phyloP scores from a whole-genome alignment of 2,888 invertebrate genomes.

The Gonocerus acuteangulatus region DNA sequence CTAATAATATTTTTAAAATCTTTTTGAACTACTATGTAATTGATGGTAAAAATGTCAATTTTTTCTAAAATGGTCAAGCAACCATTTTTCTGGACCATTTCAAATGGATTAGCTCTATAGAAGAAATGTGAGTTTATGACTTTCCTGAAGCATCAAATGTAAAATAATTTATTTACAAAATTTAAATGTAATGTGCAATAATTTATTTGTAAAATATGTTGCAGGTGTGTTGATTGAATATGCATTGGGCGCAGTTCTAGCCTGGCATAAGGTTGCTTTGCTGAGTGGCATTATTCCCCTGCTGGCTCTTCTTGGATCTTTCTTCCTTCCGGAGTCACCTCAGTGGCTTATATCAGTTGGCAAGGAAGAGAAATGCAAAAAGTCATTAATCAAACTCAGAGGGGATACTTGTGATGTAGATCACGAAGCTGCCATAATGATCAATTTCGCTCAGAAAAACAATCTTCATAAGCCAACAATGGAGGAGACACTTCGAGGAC shows the following conservation, averaged over 20 bases:
- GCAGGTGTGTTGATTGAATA: conserved; percentile 40
- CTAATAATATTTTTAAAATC: no score
- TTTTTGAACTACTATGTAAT: no score
- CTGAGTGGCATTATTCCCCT: conserved; percentile 56
- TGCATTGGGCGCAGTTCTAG: conserved; percentile 46
- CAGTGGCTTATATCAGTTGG: conserved; percentile 59
- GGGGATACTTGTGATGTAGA: conserved; percentile 56
- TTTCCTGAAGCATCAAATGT: no score
- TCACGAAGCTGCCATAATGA: conserved; percentile 54
- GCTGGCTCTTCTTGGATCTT: conserved; percentile 53
- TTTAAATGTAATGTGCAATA: no score
- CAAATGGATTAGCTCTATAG: no score
- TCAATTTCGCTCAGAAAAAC: conserved; percentile 55
- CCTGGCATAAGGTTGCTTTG: conserved; percentile 58
- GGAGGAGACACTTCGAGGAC: conserved; percentile 49
- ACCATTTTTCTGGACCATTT: no score
- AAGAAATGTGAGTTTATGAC: no score
- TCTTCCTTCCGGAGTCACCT: conserved; percentile 63
- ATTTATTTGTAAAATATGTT: no score
- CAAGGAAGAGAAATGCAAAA: conserved; percentile 53
- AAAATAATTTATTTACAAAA: no score
- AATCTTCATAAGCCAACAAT: conserved; percentile 45
- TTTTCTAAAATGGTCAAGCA: no score
- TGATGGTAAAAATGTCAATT: no score
- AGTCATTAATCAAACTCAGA: conserved; percentile 52